Evolutionary conservation across 2,888 invertebrate species (phyloP).

Genomic region (Polietes domitor): DNA sequence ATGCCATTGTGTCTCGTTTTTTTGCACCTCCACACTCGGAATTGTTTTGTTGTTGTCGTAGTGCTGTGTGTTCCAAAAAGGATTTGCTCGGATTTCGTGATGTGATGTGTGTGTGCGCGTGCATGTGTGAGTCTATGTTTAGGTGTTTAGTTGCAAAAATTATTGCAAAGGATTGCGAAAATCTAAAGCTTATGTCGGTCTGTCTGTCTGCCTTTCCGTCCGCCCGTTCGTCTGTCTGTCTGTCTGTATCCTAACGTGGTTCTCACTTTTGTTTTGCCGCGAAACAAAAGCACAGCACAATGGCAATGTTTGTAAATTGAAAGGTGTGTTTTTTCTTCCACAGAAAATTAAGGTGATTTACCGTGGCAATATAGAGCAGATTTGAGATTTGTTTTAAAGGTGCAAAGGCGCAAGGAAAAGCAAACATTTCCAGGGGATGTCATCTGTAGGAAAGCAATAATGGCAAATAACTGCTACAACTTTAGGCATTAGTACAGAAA

Average conservation of each 20-base stretch:
- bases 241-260: background rate
- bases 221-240: background rate
- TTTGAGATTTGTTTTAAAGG: background rate
- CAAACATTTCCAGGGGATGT: background rate
- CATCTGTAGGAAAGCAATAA: background rate
- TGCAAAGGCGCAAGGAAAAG: background rate
- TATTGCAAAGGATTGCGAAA: slow-evolving; percentile 46
- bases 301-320: slow-evolving; percentile 32
- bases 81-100: slow-evolving; percentile 49
- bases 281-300: slow-evolving; percentile 27
- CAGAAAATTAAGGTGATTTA: slow-evolving; percentile 41
- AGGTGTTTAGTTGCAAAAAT: slow-evolving; percentile 50
- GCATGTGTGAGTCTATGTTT: slow-evolving; percentile 3
- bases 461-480: background rate
- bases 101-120: background rate
- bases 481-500: too few relatives aligned
- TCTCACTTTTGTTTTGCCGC: slow-evolving; percentile 5
- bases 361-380: background rate
- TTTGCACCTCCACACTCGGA: background rate
- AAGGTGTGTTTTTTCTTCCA: slow-evolving; percentile 41
- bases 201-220: slow-evolving; percentile 6
- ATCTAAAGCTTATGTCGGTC: slow-evolving; percentile 43
- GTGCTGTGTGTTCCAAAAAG: slow-evolving; percentile 8
- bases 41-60: slow-evolving; percentile 16
- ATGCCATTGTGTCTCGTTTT: background rate